Percentiles rank a stretch among this genome's conserved stretches.
Conservation (phyloP, 2,113 vertebrate genomes). For the Antechinus flavipes region DNA sequence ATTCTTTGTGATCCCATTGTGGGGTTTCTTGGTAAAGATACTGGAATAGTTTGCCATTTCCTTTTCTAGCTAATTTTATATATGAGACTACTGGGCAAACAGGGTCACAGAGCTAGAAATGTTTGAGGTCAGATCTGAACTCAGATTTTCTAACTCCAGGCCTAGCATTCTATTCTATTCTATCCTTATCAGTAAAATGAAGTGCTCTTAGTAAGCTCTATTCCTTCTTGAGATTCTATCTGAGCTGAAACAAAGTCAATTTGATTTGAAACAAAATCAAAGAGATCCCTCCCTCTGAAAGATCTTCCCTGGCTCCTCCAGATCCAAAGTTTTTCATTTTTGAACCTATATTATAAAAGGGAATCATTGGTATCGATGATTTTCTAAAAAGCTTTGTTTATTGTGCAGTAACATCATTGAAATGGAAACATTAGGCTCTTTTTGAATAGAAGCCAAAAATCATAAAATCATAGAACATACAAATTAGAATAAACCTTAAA, state of each 20-base stretch:
- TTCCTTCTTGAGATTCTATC: not conserved
- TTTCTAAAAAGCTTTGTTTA: too few species aligned
- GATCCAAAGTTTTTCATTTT: not conserved
- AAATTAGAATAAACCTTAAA: conserved; percentile 27
- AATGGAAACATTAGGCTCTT: too few species aligned
- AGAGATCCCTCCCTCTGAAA: not conserved
- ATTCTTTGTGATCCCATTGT: too few species aligned
- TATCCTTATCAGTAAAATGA: not conserved
- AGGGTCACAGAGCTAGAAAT: too few species aligned
- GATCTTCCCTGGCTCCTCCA: not conserved
- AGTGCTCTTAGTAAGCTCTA: not conserved
- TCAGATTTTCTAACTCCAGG: too few species aligned
- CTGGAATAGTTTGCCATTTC: too few species aligned
- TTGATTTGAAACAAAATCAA: not conserved
- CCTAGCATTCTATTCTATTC: too few species aligned
- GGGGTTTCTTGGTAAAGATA: too few species aligned
- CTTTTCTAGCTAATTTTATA: too few species aligned
- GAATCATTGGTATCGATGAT: not conserved
- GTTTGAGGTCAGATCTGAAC: too few species aligned
- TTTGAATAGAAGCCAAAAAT: conserved; percentile 25
- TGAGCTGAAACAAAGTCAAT: not conserved
- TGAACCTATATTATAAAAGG: not conserved
- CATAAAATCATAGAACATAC: not conserved
- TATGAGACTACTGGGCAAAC: too few species aligned
- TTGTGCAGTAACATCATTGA: too few species aligned